Base-by-base conservation (phyloP, 2,888 invertebrate genomes). In the Scaptomyza tumidula region DNA sequence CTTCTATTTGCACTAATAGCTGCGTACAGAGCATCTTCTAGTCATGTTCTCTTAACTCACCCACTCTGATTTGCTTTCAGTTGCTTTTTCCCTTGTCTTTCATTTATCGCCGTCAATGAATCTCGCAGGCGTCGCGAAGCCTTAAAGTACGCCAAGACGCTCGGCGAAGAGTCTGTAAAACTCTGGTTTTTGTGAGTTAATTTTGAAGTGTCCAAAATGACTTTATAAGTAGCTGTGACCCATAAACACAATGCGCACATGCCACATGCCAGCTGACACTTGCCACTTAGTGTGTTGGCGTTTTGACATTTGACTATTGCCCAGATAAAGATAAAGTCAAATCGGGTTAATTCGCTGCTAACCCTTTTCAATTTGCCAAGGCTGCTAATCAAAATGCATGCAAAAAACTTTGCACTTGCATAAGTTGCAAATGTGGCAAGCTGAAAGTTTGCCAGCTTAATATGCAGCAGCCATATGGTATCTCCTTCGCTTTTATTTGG, bases 211-310 rank as follows among this genome's bases (percentile, higher is more conserved):
- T 41, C 59, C 59, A 45, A 71, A 88, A 85, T 89, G 88, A 74
- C 87, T 89, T 81, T 78, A 85, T 85, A 85, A 85, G 73, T 78
- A 76, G 85, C 88, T 88, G 88, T 61, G 61, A 63, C 67, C 72
- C 61, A 87, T 87, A 71, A 81, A 57, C 55, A 35, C 49, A 35
- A 48, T 54, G 39, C 53, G 44, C 39, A 41, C 55, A 44, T 43
- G 45, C 16, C 60, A 27, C 66, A 33, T 56, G 57, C 39, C 54
- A 14, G 39, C 37, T 71, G 62, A 35, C 19, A 6, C n/a, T 13
- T 19, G 54, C 52, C 19, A 31, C 35, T n/a, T 52, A 35, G 35
- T 66, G 35, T 14, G 35, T 35, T 46, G 45, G 39, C 37, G 7
- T 41, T 27, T 45, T 45, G 44, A 9, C 37, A 37, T 14, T 53